phyloP scores from a whole-genome alignment of 2,888 invertebrate species.

The Cephus nigrinus region DNA sequence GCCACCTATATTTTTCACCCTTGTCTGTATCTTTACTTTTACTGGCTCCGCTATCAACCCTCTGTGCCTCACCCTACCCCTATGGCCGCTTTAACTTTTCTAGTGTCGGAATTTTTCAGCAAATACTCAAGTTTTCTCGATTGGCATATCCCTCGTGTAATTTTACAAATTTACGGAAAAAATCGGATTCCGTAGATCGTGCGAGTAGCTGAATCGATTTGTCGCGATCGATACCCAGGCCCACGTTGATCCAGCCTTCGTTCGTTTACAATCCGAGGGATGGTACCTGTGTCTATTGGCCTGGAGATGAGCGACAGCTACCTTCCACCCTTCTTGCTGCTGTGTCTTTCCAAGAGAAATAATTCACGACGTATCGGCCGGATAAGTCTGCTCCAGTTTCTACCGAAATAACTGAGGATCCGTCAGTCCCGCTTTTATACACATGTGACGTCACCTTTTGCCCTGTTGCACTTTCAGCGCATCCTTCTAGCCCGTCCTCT shows the following conservation, averaged over 20 bases:
- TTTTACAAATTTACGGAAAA: background rate
- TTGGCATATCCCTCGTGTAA: background rate
- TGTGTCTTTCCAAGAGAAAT: background rate
- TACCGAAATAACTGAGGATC: background rate
- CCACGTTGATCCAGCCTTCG: background rate
- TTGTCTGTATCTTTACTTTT: background rate
- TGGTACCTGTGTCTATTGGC: background rate
- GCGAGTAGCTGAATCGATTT: background rate
- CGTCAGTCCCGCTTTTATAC: background rate
- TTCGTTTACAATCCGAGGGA: background rate
- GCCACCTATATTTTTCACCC: background rate
- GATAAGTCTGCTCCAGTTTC: background rate
- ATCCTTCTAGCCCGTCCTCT: too few species aligned
- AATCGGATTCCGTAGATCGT: background rate
- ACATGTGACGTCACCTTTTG: background rate
- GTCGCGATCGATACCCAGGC: background rate
- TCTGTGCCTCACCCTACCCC: background rate
- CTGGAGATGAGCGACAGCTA: background rate
- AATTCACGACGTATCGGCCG: background rate
- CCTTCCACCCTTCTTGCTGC: background rate
- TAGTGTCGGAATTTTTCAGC: background rate
- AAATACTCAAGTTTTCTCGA: background rate
- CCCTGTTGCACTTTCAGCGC: background rate
- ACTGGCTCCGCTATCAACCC: background rate
- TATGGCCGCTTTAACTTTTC: background rate